Conservation (phyloP, 1,140 invertebrate species). For the Musca domestica region DNA sequence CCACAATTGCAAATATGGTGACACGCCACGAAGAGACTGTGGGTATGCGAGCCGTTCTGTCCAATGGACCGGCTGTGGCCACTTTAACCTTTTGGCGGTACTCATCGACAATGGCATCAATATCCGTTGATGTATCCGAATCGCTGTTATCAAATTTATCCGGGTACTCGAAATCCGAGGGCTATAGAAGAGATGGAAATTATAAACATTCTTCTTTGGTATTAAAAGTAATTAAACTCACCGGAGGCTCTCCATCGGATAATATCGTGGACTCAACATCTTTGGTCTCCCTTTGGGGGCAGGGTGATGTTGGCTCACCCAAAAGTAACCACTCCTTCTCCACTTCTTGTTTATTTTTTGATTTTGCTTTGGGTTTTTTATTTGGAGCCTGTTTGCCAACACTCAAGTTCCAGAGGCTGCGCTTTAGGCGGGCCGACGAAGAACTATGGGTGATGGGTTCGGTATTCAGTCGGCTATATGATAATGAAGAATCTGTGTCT, state of each 20-base stretch:
- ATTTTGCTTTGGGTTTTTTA: slow-evolving; percentile 43
- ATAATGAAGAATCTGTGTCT: slow-evolving; percentile 38
- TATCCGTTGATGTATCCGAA: slow-evolving; percentile 53
- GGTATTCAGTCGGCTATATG: slow-evolving; percentile 48
- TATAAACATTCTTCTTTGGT: not conserved
- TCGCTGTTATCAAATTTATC: slow-evolving; percentile 50
- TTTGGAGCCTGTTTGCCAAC: slow-evolving; percentile 35
- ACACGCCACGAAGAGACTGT: slow-evolving; percentile 46
- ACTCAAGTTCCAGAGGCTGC: slow-evolving; percentile 50
- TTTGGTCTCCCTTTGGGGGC: slow-evolving; percentile 37
- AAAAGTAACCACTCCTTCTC: slow-evolving; percentile 52
- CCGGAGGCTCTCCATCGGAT: slow-evolving; percentile 45
- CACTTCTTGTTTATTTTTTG: slow-evolving; percentile 43
- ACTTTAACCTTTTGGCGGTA: slow-evolving; percentile 53
- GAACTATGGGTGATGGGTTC: slow-evolving; percentile 38
- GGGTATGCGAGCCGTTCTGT: slow-evolving; percentile 46
- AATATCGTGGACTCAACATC: slow-evolving; percentile 50
- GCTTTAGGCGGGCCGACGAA: slow-evolving; percentile 33
- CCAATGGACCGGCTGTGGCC: slow-evolving; percentile 48
- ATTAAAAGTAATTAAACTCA: slow-evolving; percentile 25
- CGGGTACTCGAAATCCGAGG: slow-evolving; percentile 49
- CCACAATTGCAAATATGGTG: slow-evolving; percentile 43
- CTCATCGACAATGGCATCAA: slow-evolving; percentile 53
- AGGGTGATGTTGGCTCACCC: slow-evolving; percentile 50
- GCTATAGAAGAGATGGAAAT: slow-evolving; percentile 27